Evolutionary conservation across 2,113 vertebrate genomes (phyloP).

Genomic region (Cololabis saira): DNA sequence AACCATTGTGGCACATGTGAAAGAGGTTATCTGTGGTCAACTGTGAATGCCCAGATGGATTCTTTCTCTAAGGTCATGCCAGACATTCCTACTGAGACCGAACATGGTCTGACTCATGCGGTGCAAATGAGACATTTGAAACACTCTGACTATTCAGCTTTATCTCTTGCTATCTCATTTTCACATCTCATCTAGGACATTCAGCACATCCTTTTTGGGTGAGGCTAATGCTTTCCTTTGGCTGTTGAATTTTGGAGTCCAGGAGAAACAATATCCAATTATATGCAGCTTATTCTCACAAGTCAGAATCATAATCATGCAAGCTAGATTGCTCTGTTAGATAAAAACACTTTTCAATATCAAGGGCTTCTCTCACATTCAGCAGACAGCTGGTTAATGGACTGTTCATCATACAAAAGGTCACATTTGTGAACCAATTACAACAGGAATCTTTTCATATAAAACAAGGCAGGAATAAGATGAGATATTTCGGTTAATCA

Average conservation of each 20-base stretch:
- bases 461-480: constrained; percentile 37
- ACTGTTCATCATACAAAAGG: constrained; percentile 72
- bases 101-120: constrained; percentile 71
- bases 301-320: constrained; percentile 62
- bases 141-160: constrained; percentile 73
- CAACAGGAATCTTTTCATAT: constrained; percentile 54
- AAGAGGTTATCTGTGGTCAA: constrained; percentile 60
- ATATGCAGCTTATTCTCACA: constrained; percentile 63
- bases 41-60: constrained; percentile 59
- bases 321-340: constrained; percentile 54
- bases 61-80: constrained; percentile 68
- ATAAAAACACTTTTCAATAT: constrained; percentile 67
- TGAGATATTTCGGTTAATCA: constrained; percentile 41
- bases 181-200: constrained; percentile 66
- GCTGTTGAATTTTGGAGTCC: constrained; percentile 74
- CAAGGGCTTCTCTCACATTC: constrained; percentile 58
- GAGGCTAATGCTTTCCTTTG: constrained; percentile 64
- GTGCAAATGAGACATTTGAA: constrained; percentile 78
- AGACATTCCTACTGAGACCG: constrained; percentile 59
- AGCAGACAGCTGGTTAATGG: constrained; percentile 60
- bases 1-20: constrained; percentile 54
- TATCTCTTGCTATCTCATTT: constrained; percentile 66
- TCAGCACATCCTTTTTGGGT: constrained; percentile 63
- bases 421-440: constrained; percentile 71
- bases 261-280: constrained; percentile 68